Conservation (phyloP, 2,113 vertebrate genomes). For the Erinaceus europaeus region DNA sequence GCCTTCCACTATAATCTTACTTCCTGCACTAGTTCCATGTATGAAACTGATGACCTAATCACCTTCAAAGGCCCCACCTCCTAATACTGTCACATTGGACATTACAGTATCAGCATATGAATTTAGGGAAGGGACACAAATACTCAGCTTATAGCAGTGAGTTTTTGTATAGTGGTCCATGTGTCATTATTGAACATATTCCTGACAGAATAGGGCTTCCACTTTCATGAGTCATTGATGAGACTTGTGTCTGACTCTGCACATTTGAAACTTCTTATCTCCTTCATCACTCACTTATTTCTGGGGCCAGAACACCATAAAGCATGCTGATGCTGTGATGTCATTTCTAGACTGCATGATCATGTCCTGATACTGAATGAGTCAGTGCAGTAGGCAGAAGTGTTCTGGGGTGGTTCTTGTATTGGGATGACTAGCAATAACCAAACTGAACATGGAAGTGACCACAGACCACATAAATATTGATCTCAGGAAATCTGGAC, state of each 20-base stretch:
- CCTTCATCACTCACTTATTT: not conserved
- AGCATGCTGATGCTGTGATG: not conserved
- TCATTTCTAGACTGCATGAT: not conserved
- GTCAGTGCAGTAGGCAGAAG: not conserved
- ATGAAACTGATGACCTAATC: not conserved
- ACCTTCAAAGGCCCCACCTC: not conserved
- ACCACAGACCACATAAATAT: not conserved
- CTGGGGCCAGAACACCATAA: not conserved
- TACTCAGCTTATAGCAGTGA: not conserved
- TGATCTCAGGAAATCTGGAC: not conserved
- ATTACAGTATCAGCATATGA: not conserved
- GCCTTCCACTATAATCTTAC: too few species aligned
- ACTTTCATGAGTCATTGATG: not conserved
- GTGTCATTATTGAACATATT: not conserved
- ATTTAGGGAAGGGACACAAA: not conserved
- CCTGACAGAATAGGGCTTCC: not conserved
- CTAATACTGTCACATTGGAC: not conserved
- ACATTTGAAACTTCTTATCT: not conserved
- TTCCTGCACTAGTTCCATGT: too few species aligned
- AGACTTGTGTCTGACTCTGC: not conserved
- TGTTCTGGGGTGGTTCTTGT: not conserved
- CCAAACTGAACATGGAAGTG: not conserved
- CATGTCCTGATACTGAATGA: not conserved
- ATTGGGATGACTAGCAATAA: not conserved
- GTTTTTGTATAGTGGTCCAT: not conserved